Base-by-base conservation (phyloP, 2,888 invertebrate species). In the Sarcophaga subvicina region DNA sequence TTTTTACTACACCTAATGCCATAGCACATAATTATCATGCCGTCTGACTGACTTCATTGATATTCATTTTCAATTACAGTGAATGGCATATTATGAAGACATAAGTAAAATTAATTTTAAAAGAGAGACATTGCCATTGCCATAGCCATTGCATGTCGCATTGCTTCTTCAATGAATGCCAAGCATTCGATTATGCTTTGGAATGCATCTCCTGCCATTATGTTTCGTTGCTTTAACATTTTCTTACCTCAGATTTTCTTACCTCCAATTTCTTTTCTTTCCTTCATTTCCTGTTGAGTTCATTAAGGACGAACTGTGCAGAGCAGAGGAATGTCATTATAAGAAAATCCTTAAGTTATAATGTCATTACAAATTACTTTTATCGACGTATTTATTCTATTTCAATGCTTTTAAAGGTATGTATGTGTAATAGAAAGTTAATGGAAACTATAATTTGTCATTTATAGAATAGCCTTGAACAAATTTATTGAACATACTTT, bases 351-450 rank as follows among this genome's bases (percentile, higher is more conserved):
- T 63, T 25, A 14, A 49, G 12, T 78, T 78, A 69, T 78, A 70
- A 63, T 78, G 62, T 22, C 14, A 78, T 47, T 64, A 54, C 72
- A 80, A 72, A 72, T 72, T 72, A 71, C 22, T 66, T 71, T 72
- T 80, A 80, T 80, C 80, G 64, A 66, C 20, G 45, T 59, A 59
- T 66, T 72, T 27, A 37, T 72, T 80, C 64, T 22, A 72, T 54
- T 66, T 59, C 72, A 66, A 59, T 80, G 66, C 71, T 71, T 80
- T 80, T 45, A 14, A 4, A 66, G 73, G 60, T 60, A 66, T n/a
- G n/a, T n/a, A 66, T n/a, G n/a, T n/a, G 60, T 70, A 62, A 78
- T 70, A 69, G 62, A 80, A 80, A 67, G 45, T 80, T 80, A 66
- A 27, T 10, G 14, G 11, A n/a, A 71, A 71, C 54, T 71, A 25